Base-by-base conservation (phyloP, 2,113 vertebrate genomes). In the Phalacrocorax carbo region DNA sequence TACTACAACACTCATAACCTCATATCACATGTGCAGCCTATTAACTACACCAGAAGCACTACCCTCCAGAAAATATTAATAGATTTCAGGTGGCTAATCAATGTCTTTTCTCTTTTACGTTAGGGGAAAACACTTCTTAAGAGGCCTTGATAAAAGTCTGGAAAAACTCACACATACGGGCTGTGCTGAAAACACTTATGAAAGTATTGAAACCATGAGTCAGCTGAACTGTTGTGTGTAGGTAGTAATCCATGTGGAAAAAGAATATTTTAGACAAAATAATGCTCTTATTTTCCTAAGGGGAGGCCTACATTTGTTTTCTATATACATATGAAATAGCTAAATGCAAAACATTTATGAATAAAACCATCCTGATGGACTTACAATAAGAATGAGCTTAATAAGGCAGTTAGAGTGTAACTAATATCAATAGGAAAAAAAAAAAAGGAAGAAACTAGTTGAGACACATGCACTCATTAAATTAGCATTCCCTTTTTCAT, bases 21-120 rank as follows among this genome's bases (percentile, higher is more conserved):
- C 0, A 0, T 4, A 5, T 8, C 10, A 1, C 1, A 1, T 5
- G 18, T 49, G 13, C 46, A 58, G 25, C n/a, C 48, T 42, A 3
- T 6, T 11, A 48, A 30, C 26, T 26, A 4, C 77, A 17, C 21
- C 85, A 57, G 29, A 27, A 26, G 21, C 16, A 7, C 3, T 79
- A 38, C 5, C 14, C 19, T 17, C 12, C 27, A 26, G 16, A 61
- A 69, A 17, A 34, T 1, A 22, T 2, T 30, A 36, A 69, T 2
- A 7, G 34, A 5, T 23, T n/a, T 61, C 83, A 95, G 34, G 15
- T 82, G 65, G 16, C 19, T 42, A 19, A 52, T 2, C 48, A 85
- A 81, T n/a, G 38, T 49, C 60, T 23, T 86, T 80, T 54, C 49
- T 58, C 20, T 73, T 64, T 71, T 6, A 12, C 49, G 44, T 88